Percentiles rank a stretch among this genome's conserved stretches.
Evolutionary conservation across 2,113 vertebrate species (phyloP).

Genomic region (Hippocampus zosterae): DNA sequence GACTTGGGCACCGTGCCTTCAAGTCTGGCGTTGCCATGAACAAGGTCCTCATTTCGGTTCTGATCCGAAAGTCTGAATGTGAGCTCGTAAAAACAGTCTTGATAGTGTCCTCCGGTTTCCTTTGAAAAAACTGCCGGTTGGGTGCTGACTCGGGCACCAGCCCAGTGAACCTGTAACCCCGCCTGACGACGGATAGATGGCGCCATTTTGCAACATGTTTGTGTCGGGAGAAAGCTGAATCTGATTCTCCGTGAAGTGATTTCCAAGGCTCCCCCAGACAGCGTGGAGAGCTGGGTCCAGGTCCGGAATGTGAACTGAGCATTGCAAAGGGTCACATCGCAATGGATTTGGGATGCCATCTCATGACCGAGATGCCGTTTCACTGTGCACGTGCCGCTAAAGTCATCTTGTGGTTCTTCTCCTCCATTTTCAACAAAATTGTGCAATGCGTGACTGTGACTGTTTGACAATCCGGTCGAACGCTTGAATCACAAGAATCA

Average conservation of each 20-base stretch:
- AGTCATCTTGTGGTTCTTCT: constrained; percentile 34
- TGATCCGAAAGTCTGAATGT: not conserved
- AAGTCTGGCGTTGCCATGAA: not conserved
- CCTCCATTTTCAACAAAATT: constrained; percentile 32
- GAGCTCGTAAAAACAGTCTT: not conserved
- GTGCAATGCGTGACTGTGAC: no score
- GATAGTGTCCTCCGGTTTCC: not conserved
- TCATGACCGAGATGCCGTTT: constrained; percentile 18
- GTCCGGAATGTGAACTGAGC: constrained; percentile 16
- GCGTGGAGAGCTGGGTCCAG: constrained; percentile 2
- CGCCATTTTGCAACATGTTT: not conserved
- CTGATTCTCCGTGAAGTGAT: constrained; percentile 21
- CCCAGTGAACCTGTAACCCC: not conserved
- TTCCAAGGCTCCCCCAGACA: constrained; percentile 7
- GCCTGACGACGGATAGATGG: not conserved
- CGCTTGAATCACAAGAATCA: constrained; percentile 3
- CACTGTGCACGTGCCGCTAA: constrained; percentile 32
- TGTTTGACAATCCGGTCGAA: no score
- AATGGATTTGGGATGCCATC: constrained; percentile 31
- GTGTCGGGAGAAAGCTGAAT: not conserved
- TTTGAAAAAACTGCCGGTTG: not conserved
- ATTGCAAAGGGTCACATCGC: not conserved
- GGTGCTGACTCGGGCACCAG: not conserved
- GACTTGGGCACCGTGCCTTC: not conserved
- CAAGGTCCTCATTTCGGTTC: not conserved